Conservation (phyloP, 2,888 invertebrate species). For the Tyria jacobaeae region DNA sequence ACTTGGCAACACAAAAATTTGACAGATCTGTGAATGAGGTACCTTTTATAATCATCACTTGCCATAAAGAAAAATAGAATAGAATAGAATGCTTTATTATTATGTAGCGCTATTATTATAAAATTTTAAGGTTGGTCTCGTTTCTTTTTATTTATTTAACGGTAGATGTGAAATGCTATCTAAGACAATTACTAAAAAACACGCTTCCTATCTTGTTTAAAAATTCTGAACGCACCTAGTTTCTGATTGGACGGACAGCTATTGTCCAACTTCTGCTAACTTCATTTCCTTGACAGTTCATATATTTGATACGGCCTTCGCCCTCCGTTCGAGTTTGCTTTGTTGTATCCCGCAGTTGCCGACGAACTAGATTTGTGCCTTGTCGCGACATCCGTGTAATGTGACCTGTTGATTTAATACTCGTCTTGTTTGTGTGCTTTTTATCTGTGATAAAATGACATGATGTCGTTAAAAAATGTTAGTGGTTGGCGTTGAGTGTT, state of each 20-base stretch:
- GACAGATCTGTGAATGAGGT: no score
- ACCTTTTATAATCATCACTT: no score
- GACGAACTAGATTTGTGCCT: conserved; percentile 53
- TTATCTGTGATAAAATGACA: conserved; percentile 80
- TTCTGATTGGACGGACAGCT: conserved; percentile 42
- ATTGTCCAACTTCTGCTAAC: conserved; percentile 45
- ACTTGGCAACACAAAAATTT: no score
- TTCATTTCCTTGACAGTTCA: conserved; percentile 52
- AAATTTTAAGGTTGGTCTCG: neutral
- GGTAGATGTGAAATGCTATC: neutral
- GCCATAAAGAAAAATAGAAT: neutral
- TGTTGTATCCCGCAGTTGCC: conserved; percentile 59
- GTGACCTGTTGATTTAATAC: conserved; percentile 69
- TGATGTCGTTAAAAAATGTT: conserved; percentile 66
- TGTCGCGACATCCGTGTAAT: conserved; percentile 59
- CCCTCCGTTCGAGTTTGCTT: conserved; percentile 52
- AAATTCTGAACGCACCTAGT: conserved; percentile 33
- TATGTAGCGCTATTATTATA: neutral
- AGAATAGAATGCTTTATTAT: no score
- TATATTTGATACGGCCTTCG: conserved; percentile 45
- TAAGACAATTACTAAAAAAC: neutral
- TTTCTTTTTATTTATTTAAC: neutral
- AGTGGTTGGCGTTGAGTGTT: conserved; percentile 66
- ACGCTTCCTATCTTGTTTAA: neutral
- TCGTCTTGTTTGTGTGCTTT: conserved; percentile 65